Evolutionary conservation across 1,140 invertebrate genomes (phyloP), one percentile per base, ranked within the genome.

Genomic region (Drosophila malerkotliana): DNA sequence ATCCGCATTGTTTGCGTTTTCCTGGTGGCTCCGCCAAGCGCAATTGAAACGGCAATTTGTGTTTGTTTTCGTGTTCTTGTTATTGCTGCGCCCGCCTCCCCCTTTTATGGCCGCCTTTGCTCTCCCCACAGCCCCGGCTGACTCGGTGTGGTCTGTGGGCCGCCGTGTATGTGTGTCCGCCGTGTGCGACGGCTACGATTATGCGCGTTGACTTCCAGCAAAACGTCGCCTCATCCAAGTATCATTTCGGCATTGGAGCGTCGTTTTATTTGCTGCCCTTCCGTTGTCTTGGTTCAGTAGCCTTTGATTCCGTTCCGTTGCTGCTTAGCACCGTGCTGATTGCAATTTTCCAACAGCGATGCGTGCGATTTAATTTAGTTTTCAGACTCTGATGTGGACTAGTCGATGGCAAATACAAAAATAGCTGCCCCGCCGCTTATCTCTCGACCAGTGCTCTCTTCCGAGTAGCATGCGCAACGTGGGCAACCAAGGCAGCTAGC

Each of bases 161-260:
- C 21, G n/a, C n/a, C n/a, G n/a, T 28, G 56, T 48, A n/a, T 48
- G 72, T 39, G 52, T 32, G 59, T 64, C 59, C 21, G 60, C 34
- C 15, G 52, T 51, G 52, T 51, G 66, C 78, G 79, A 82, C 71
- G 83, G 82, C 82, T 87, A 87, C 83, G 83, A 87, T 87, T 87
- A 79, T 87, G 83, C 83, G 83, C 83, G 71, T 88, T 87, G 82
- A 64, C 75, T 83, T 71, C 56, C 62, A 72, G 69, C 28, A 71
- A 85, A 85, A 78, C 77, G 71, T 80, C 75, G 75, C 64, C 77
- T 18, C n/a, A 47, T 52, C 48, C 51, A 53, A 64, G 52, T 52
- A 41, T 64, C 61, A 63, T 79, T 76, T 77, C 26, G 59, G 63
- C 63, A 67, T 52, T 69, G 52, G 21, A 12, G 34, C 51, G 24